phyloP scores from a whole-genome alignment of 2,888 invertebrate genomes.

The Pristionchus mayeri region DNA sequence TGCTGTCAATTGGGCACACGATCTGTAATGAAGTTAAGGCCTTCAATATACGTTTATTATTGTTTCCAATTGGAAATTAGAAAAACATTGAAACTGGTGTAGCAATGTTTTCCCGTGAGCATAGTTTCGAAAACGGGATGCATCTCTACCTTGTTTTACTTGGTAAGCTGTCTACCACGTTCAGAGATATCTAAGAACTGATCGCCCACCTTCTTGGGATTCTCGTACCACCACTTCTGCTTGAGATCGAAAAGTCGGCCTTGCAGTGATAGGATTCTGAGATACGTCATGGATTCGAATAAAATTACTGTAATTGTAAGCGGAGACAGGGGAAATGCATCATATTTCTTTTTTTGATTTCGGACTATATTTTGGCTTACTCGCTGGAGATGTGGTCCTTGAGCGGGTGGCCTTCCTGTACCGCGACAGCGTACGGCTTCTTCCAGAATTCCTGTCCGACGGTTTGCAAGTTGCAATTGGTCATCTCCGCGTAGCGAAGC shows the following conservation, averaged over 20 bases:
- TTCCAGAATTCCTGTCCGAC: constrained; percentile 97
- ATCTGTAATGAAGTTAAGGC: constrained; percentile 41
- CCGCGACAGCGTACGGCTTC: constrained; percentile 96
- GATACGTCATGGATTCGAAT: constrained; percentile 51
- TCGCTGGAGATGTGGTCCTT: constrained; percentile 68
- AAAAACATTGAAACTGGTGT: too few relatives aligned
- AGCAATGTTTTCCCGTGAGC: too few relatives aligned
- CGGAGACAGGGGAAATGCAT: constrained; percentile 45
- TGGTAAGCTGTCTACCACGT: too few relatives aligned
- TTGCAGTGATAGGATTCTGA: constrained; percentile 90
- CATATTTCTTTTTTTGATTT: background rate
- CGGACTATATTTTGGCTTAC: constrained; percentile 50
- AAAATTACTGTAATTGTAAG: constrained; percentile 52
- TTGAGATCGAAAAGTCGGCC: constrained; percentile 92
- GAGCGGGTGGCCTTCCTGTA: constrained; percentile 83
- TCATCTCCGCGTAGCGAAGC: constrained; percentile 86
- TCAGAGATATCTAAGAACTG: constrained; percentile 88
- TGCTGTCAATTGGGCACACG: constrained; percentile 64
- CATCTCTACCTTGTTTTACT: too few relatives aligned
- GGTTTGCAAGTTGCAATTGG: constrained; percentile 90
- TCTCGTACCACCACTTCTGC: constrained; percentile 95
- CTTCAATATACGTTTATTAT: too few relatives aligned
- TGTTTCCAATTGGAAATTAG: too few relatives aligned
- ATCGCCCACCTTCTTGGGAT: constrained; percentile 83
- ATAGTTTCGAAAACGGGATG: too few relatives aligned